A percentile compares a stretch with the other conserved stretches of the same genome.
Conservation (phyloP, 2,797 vertebrate species). For the Sparus aurata region DNA sequence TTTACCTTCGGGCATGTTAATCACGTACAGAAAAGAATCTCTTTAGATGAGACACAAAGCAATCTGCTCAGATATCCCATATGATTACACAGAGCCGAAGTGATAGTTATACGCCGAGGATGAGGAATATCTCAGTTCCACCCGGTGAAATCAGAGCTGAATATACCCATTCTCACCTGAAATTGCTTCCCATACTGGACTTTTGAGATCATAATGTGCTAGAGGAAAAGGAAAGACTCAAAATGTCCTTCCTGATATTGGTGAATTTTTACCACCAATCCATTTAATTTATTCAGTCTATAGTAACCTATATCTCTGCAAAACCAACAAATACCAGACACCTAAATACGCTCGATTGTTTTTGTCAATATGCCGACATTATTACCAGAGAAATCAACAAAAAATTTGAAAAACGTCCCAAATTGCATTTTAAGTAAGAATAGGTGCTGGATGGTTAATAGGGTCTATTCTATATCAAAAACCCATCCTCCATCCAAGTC, state of each 20-base stretch:
- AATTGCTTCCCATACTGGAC: background rate
- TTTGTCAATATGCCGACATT: too few relatives aligned
- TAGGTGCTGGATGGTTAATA: too few relatives aligned
- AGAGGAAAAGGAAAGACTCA: background rate
- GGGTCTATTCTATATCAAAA: too few relatives aligned
- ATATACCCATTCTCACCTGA: conserved; percentile 10
- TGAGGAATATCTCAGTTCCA: conserved; percentile 11
- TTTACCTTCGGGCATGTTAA: conserved; percentile 55
- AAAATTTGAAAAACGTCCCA: too few relatives aligned
- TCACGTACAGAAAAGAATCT: conserved; percentile 44
- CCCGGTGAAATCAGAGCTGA: background rate
- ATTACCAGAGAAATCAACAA: too few relatives aligned
- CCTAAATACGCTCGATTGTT: too few relatives aligned
- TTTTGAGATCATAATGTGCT: background rate
- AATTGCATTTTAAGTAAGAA: too few relatives aligned
- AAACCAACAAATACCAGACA: background rate
- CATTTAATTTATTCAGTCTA: background rate
- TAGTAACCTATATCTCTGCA: background rate
- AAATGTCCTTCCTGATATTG: background rate
- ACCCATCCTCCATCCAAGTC: too few relatives aligned
- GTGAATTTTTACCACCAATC: background rate
- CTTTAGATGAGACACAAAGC: conserved; percentile 50
- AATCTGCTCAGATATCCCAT: conserved; percentile 47
- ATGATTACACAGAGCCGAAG: conserved; percentile 38
- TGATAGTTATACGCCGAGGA: background rate